Conservation (phyloP, 2,113 vertebrate species). For the Limanda limanda region DNA sequence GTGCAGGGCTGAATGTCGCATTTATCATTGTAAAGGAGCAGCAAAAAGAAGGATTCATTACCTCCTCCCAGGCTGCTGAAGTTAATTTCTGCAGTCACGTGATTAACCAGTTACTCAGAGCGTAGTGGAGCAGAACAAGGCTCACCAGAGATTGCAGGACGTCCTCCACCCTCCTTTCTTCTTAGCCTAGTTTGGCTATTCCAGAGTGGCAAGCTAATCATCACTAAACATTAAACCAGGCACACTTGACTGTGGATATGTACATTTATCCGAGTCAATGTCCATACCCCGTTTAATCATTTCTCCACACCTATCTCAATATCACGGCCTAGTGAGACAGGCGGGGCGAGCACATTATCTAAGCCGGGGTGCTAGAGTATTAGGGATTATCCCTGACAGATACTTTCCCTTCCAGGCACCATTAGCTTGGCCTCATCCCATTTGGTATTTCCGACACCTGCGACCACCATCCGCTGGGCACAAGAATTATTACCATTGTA, state of each 20-base stretch:
- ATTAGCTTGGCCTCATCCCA: conserved; percentile 82
- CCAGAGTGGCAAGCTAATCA: conserved; percentile 51
- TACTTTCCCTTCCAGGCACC: conserved; percentile 82
- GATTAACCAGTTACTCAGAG: conserved; percentile 71
- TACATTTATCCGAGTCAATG: conserved; percentile 68
- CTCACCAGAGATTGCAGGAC: conserved; percentile 63
- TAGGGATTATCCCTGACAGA: conserved; percentile 82
- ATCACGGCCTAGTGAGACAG: conserved; percentile 59
- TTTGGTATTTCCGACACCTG: conserved; percentile 84
- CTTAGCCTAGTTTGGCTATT: conserved; percentile 49
- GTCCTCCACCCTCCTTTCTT: conserved; percentile 19
- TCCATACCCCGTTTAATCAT: conserved; percentile 64
- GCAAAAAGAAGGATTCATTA: conserved; percentile 61
- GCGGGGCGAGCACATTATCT: conserved; percentile 71
- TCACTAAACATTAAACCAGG: conserved; percentile 61
- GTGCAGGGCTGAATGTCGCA: background rate
- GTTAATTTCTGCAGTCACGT: conserved; percentile 71
- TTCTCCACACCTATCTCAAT: conserved; percentile 72
- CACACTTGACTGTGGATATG: conserved; percentile 50
- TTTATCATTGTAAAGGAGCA: conserved; percentile 19
- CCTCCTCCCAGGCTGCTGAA: conserved; percentile 60
- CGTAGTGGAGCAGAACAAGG: conserved; percentile 74
- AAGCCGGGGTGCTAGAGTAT: conserved; percentile 74
- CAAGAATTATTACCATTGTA: conserved; percentile 82
- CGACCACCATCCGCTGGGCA: conserved; percentile 73